These are phyloP conservation scores for Alectoris magna DNA, from an alignment of 2,797 vertebrate genomes.

Conservation along the genomic window DNA sequence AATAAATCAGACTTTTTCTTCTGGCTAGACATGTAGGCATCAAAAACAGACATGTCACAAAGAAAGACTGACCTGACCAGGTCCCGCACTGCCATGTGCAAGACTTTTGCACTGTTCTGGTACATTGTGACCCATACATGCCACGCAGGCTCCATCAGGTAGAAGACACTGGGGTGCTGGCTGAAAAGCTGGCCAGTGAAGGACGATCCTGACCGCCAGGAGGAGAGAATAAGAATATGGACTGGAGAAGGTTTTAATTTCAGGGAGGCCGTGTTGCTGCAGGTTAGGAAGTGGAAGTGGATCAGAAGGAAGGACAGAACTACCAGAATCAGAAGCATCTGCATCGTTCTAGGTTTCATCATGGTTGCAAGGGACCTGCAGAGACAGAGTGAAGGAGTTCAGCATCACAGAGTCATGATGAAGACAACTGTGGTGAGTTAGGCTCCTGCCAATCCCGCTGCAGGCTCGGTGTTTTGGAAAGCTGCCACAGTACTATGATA, in stretches of 20 bases:
- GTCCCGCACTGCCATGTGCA: constrained; percentile 92
- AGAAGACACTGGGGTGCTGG: constrained; percentile 94
- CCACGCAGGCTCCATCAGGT: constrained; percentile 95
- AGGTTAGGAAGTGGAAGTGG: background rate
- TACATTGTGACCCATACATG: constrained; percentile 88
- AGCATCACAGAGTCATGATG: background rate
- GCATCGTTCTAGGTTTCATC: constrained; percentile 11
- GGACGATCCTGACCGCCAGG: constrained; percentile 95
- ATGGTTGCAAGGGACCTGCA: constrained; percentile 32
- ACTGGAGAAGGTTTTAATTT: constrained; percentile 28
- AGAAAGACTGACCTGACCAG: constrained; percentile 85
- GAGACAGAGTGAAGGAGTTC: background rate
- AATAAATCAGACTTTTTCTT: constrained; percentile 86
- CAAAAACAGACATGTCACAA: constrained; percentile 92
- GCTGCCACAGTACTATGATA: background rate
- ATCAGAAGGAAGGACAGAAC: constrained; percentile 76
- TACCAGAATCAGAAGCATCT: constrained; percentile 75
- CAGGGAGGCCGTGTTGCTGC: background rate
- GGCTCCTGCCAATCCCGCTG: background rate
- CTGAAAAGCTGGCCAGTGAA: constrained; percentile 94
- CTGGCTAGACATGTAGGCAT: constrained; percentile 85
- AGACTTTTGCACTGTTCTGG: constrained; percentile 60
- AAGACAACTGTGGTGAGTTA: background rate
- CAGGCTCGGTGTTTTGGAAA: background rate
- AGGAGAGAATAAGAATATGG: constrained; percentile 88